Evolutionary conservation across 1,140 invertebrate species (phyloP), one percentile per base, ranked within the genome.

Genomic region (Leptinotarsa lineolata): DNA sequence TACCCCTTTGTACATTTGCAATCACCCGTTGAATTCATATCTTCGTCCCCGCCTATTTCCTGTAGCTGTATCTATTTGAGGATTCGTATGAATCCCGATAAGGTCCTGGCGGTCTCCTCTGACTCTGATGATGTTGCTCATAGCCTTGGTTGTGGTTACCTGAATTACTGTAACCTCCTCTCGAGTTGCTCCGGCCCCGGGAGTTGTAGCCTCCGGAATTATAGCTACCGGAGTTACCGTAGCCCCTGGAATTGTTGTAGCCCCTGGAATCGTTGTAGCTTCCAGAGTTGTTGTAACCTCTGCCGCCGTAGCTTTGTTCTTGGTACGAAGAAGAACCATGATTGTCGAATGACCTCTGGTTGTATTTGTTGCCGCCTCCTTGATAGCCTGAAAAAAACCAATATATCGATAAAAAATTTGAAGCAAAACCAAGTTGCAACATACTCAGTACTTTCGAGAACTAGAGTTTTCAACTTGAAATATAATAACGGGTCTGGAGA

Each of bases 41-140:
- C 30, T 39, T 18, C 48, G n/a, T 8, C n/a, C 48, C 4, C 48
- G 15, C 48, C 16, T 54, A 54, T 54, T 18, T 54, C n/a, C 48
- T 18, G n/a, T 54, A 54, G n/a, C 48, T 54, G 16, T 80, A 79
- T 69, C 76, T 77, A 59, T 80, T 81, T 20, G 70, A 6, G 45
- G 69, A 66, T 45, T 72, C 77, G 64, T 77, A 83, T 74, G 76
- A 69, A 68, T 83, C 79, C 39, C 75, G 76, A 63, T 81, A 81
- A 0, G 81, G 80, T 24, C 81, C 81, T n/a, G 78, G 78, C n/a
- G 73, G 68, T 72, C 80, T 74, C 4, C 72, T 68, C 4, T 75
- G 46, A 54, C 59, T 30, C 48, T 54, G 48, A n/a, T 54, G 48
- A 15, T 18, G 15, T 15, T 18, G 15, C 6, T 13, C 48, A 4